Evolutionary conservation across 2,113 vertebrate species (phyloP), one percentile per base, ranked within the genome.

Genomic region (Leiothrix lutea): DNA sequence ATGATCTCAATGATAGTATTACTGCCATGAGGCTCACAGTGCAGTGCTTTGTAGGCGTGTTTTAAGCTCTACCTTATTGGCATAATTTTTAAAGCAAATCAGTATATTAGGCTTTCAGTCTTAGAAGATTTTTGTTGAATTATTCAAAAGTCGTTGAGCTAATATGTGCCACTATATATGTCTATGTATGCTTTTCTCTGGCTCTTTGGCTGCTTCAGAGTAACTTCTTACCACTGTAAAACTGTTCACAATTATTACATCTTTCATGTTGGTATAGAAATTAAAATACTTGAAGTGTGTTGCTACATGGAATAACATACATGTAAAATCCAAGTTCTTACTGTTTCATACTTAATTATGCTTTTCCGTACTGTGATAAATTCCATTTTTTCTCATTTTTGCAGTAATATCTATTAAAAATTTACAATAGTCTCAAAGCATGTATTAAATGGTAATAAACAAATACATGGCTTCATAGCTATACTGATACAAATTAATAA

Each of bases 301-400:
- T 67, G 62, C 36, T 70, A 19, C 15, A 1, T 61, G 72, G 62
- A 92, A 91, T 62, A 45, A 48, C 71, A 61, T 54, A n/a, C 25
- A 74, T 53, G 58, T 92, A 88, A 96, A 91, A 92, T 86, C 33
- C 53, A 65, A 80, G 58, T 71, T 90, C 78, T 70, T 72, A 58
- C 13, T 40, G 5, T 80, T 83, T 42, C 25, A 40, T 74, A 51
- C 61, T 78, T 61, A 38, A 50, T 75, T 61, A 90, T 82, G 31
- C 40, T 79, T 81, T 69, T 84, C 13, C n/a, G 23, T 65, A 35
- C 42, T 48, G 11, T 56, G 14, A 31, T n/a, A 40, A 77, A 28
- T 48, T 73, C 3, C 26, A 25, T 9, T 15, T 69, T 82, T 69
- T 69, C 42, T 21, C 14, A 21, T 57, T 80, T 87, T 81, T 75